Conservation (phyloP, 2,113 vertebrate species). For the Pangasianodon hypophthalmus region DNA sequence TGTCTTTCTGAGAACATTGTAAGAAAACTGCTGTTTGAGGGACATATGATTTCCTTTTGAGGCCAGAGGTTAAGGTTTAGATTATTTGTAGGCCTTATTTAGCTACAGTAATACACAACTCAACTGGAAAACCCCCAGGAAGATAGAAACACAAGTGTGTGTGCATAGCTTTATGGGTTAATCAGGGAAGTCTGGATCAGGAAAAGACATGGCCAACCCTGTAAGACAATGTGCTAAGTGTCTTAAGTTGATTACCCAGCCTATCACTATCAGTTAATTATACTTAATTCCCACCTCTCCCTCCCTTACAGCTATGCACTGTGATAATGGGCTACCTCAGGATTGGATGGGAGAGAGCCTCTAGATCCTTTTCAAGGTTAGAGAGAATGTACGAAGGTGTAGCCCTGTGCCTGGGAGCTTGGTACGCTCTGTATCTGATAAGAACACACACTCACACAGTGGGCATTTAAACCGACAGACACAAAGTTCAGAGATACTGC, state of each 20-base stretch:
- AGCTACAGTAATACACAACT: not conserved
- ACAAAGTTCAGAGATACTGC: not conserved
- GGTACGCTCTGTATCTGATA: slow-evolving; percentile 28
- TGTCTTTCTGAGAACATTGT: not conserved
- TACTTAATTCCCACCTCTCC: slow-evolving; percentile 39
- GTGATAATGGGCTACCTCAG: slow-evolving; percentile 32
- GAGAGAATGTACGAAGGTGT: slow-evolving; percentile 28
- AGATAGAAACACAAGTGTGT: not conserved
- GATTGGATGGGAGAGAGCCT: slow-evolving; percentile 34
- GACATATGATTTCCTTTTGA: not conserved
- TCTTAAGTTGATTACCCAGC: slow-evolving; percentile 39
- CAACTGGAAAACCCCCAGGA: not conserved
- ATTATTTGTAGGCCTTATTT: not conserved
- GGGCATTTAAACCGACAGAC: not conserved
- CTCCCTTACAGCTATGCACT: slow-evolving; percentile 36
- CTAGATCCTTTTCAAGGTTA: slow-evolving; percentile 41
- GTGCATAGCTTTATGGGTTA: slow-evolving; percentile 33
- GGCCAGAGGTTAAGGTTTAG: not conserved
- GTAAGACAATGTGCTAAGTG: slow-evolving; percentile 28
- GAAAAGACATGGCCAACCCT: not conserved
- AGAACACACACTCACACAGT: not conserved
- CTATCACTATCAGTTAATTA: slow-evolving; percentile 44
- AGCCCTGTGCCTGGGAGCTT: slow-evolving; percentile 11
- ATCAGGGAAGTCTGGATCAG: slow-evolving; percentile 22
- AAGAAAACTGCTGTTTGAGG: not conserved